These are phyloP conservation scores for Connochaetes taurinus DNA, from an alignment of 2,113 vertebrate genomes.

Conservation along the genomic window DNA sequence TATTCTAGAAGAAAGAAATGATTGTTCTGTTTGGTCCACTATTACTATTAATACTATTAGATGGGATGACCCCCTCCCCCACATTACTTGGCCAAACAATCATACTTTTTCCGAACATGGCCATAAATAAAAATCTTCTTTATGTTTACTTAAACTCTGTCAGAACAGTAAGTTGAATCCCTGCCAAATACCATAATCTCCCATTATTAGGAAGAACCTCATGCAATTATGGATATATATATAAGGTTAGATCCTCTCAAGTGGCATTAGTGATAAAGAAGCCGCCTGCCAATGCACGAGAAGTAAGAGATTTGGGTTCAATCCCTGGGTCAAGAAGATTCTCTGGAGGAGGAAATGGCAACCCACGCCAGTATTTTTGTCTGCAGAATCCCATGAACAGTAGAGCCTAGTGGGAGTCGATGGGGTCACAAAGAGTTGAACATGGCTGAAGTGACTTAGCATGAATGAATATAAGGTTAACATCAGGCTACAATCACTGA, in stretches of 20 bases:
- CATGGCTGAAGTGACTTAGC: not conserved
- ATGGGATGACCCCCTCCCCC: not conserved
- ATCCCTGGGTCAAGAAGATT: not conserved
- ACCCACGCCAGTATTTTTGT: not conserved
- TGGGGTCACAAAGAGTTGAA: not conserved
- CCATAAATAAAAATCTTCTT: not conserved
- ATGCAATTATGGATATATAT: not conserved
- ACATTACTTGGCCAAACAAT: not conserved
- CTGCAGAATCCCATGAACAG: not conserved
- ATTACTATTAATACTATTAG: not conserved
- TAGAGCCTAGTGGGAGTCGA: not conserved
- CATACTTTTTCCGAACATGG: not conserved
- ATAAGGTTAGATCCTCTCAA: not conserved
- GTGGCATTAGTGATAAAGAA: not conserved
- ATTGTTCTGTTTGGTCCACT: not conserved
- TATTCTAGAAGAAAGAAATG: not conserved
- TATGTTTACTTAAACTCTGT: not conserved
- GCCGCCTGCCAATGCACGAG: accelerated
- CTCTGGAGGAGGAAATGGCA: not conserved
- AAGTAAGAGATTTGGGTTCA: not conserved
- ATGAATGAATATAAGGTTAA: not conserved
- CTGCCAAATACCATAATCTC: not conserved
- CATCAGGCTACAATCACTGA: not conserved
- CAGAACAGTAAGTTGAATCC: not conserved
- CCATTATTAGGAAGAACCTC: not conserved